Percentiles rank a stretch among this genome's conserved stretches.
Evolutionary conservation across 2,113 vertebrate genomes (phyloP).

Genomic region (Microcebus jonahi): DNA sequence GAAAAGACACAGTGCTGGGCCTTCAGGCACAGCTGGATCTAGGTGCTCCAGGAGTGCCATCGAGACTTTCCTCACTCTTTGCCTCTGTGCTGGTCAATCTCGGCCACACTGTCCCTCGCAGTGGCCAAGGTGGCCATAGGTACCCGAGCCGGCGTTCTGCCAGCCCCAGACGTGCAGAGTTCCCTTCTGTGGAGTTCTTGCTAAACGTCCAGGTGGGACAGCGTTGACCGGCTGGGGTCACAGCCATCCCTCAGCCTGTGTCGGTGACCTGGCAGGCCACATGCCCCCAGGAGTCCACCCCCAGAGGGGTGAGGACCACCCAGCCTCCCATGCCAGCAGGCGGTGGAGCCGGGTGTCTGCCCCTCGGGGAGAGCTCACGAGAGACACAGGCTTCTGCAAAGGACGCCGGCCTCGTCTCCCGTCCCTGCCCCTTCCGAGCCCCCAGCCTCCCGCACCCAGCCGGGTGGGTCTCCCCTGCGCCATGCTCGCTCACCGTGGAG

Average conservation of each 20-base stretch:
- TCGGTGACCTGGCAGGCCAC: background rate
- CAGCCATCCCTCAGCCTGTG: too few relatives aligned
- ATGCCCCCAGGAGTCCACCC: background rate
- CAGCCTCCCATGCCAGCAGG: too few relatives aligned
- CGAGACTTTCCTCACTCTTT: too few relatives aligned
- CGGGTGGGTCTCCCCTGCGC: background rate
- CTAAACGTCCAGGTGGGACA: background rate
- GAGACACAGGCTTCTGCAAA: background rate
- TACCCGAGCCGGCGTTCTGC: too few relatives aligned
- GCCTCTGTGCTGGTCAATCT: background rate
- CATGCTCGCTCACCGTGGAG: background rate
- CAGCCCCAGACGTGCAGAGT: background rate
- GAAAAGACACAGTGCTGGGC: background rate
- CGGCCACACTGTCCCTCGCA: background rate
- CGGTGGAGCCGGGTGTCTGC: background rate
- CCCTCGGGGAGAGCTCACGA: fast-evolving
- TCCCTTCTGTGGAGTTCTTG: background rate
- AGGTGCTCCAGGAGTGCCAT: background rate
- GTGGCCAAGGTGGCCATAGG: background rate
- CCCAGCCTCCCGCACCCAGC: background rate
- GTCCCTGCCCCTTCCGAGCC: background rate
- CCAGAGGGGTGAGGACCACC: background rate
- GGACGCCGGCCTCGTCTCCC: fast-evolving
- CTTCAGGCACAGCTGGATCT: background rate
- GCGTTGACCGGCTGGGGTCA: background rate